These are phyloP conservation scores for Halcyon senegalensis DNA, from an alignment of 2,113 vertebrate genomes.

Conservation along the genomic window DNA sequence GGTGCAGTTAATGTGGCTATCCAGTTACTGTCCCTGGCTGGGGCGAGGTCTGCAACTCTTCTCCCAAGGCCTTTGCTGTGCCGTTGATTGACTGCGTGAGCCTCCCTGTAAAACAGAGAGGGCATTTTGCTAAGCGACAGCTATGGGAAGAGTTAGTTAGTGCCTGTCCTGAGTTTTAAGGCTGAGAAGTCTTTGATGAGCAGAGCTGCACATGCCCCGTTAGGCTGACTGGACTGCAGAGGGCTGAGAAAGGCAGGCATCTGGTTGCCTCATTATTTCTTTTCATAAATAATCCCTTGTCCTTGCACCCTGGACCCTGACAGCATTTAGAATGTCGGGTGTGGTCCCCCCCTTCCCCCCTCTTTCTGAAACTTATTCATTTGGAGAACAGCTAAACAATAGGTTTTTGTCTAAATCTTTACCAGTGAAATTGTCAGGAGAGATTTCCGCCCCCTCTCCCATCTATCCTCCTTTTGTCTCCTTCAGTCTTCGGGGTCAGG, in stretches of 20 bases:
- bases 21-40: background rate
- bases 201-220: background rate
- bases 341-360: no score
- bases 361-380: background rate
- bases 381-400: constrained; percentile 6
- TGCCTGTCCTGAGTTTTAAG: background rate
- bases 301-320: constrained; percentile 44
- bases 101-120: background rate
- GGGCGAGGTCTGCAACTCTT: background rate
- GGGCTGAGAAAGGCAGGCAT: constrained; percentile 51
- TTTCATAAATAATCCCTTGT: constrained; percentile 58
- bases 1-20: background rate
- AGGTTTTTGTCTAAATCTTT: constrained; percentile 68
- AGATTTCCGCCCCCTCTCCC: constrained; percentile 31
- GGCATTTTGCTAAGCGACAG: background rate
- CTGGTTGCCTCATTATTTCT: constrained; percentile 46
- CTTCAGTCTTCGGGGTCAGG: constrained; percentile 73
- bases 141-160: background rate
- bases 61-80: background rate
- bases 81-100: background rate
- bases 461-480: constrained; percentile 77
- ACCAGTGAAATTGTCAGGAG: constrained; percentile 67
- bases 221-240: background rate
- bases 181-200: constrained; percentile 11
- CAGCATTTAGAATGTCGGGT: constrained; percentile 10